Conservation (phyloP, 2,888 invertebrate species). For the Aradus depressus region DNA sequence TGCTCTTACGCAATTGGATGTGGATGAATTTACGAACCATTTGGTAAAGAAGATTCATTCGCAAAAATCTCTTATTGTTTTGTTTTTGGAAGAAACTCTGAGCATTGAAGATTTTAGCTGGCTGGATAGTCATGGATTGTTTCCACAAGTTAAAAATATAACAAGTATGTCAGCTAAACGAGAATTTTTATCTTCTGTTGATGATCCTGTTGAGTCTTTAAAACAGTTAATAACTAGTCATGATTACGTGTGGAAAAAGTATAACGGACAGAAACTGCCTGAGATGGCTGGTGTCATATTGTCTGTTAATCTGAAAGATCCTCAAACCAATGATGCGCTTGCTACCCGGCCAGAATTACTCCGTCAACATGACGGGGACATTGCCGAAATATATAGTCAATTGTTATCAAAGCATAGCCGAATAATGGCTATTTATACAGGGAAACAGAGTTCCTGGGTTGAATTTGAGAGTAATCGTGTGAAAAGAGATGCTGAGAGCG, state of each 20-base stretch:
- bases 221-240: constrained; percentile 30
- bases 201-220: constrained; percentile 25
- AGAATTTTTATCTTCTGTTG: constrained; percentile 27
- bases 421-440: constrained; percentile 49
- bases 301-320: constrained; percentile 31
- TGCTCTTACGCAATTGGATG: constrained; percentile 26
- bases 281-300: constrained; percentile 20
- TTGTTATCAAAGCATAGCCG: constrained; percentile 40
- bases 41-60: constrained; percentile 37
- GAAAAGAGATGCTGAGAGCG: constrained; percentile 30
- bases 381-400: constrained; percentile 43
- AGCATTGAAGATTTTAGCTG: constrained; percentile 49
- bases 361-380: constrained; percentile 49
- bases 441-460: constrained; percentile 45
- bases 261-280: constrained; percentile 19
- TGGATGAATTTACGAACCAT: constrained; percentile 28
- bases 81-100: constrained; percentile 45
- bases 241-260: constrained; percentile 27
- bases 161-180: constrained; percentile 25
- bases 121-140: constrained; percentile 37
- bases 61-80: constrained; percentile 37
- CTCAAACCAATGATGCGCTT: constrained; percentile 27
- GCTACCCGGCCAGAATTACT: constrained; percentile 43
- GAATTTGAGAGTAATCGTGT: constrained; percentile 29
- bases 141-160: constrained; percentile 28